A percentile compares a stretch with the other conserved stretches of the same genome.
These are phyloP conservation scores for Maniola hyperantus DNA, from an alignment of 2,888 invertebrate species.

Conservation along the genomic window DNA sequence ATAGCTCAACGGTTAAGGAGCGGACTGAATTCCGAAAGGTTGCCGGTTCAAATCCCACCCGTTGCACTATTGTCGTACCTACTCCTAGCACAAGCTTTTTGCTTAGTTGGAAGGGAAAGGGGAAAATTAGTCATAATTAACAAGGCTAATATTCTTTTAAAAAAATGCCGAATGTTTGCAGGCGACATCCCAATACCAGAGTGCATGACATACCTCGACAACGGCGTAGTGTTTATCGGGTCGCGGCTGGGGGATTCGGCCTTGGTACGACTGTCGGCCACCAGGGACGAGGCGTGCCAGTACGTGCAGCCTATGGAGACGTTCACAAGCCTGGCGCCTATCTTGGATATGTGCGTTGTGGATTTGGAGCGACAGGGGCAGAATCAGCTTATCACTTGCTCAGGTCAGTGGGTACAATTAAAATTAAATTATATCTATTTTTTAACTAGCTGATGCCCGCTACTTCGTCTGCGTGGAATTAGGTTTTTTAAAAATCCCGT, in stretches of 20 bases:
- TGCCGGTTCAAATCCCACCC: no score
- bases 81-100: no score
- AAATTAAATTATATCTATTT: no score
- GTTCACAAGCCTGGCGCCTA: conserved; percentile 98
- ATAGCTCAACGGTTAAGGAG: no score
- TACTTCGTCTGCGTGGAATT: no score
- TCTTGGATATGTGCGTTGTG: conserved; percentile 97
- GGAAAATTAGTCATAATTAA: no score
- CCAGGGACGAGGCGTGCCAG: conserved; percentile 92
- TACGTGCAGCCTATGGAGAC: conserved; percentile 98
- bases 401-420: conserved; percentile 82
- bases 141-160: no score
- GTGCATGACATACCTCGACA: conserved; percentile 98
- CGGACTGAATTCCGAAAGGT: no score
- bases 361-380: conserved; percentile 98
- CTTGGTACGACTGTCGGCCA: conserved; percentile 92
- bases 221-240: conserved; percentile 98
- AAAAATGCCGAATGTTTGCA: conserved; percentile 52
- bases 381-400: conserved; percentile 98
- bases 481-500: no score
- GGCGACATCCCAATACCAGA: conserved; percentile 97
- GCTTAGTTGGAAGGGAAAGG: no score
- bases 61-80: no score
- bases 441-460: no score
- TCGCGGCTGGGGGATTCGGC: conserved; percentile 98